Evolutionary conservation across 2,113 vertebrate species (phyloP).

Genomic region (Pan paniscus): DNA sequence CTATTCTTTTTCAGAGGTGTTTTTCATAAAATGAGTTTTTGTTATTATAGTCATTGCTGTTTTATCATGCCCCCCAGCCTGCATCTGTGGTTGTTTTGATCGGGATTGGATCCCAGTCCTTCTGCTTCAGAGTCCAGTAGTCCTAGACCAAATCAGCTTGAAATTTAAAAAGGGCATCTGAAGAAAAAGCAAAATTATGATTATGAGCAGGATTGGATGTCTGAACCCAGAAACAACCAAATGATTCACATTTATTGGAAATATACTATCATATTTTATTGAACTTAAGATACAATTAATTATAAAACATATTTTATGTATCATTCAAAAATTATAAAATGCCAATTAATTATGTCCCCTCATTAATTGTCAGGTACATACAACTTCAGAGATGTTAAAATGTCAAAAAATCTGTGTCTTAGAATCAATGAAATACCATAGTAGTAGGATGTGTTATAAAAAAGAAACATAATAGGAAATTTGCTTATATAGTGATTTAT

Average conservation of each 20-base stretch:
- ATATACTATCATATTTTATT: background rate
- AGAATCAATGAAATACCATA: background rate
- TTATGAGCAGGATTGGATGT: background rate
- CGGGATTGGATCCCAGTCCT: background rate
- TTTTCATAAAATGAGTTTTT: background rate
- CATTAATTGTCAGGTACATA: background rate
- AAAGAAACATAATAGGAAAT: background rate
- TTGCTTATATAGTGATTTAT: background rate
- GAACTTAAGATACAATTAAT: background rate
- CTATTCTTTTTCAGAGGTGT: background rate
- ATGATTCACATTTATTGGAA: conserved; percentile 20
- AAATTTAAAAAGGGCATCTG: background rate
- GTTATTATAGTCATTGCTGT: background rate
- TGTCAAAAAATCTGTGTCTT: background rate
- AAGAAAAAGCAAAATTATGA: background rate
- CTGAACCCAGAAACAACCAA: background rate
- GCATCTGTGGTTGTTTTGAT: background rate
- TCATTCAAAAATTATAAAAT: background rate
- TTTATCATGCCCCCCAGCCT: background rate
- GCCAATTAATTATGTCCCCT: background rate
- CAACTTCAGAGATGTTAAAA: conserved; percentile 25
- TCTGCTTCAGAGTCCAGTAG: background rate
- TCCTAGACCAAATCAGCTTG: background rate
- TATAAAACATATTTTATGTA: conserved; percentile 18
- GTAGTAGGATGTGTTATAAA: background rate